phyloP scores from a whole-genome alignment of 2,888 invertebrate species.

The Criorhina ranunculi region DNA sequence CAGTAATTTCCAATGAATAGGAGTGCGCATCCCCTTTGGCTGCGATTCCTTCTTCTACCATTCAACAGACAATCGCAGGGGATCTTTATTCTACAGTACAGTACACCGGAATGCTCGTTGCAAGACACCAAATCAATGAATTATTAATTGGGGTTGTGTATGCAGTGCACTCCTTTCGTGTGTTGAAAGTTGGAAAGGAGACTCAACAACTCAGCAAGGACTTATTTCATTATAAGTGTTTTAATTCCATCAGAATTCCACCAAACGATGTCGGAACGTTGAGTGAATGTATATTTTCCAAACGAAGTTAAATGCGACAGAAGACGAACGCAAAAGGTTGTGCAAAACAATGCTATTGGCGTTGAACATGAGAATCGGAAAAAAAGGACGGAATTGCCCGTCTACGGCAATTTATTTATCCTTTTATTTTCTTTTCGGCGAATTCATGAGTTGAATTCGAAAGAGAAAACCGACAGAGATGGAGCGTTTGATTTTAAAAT shows the following conservation, averaged over 20 bases:
- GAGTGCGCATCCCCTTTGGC: not conserved
- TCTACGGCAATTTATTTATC: slow-evolving; percentile 33
- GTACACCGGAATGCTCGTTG: not conserved
- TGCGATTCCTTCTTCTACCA: not conserved
- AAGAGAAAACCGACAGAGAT: slow-evolving; percentile 23
- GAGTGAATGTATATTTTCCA: not conserved
- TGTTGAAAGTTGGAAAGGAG: not conserved
- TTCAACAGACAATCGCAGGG: not conserved
- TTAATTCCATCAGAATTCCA: slow-evolving; percentile 49
- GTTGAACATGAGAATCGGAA: not conserved
- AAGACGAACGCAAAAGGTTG: not conserved
- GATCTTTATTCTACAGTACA: not conserved
- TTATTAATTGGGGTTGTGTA: slow-evolving; percentile 49
- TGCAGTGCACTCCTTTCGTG: not conserved
- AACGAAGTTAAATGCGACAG: slow-evolving; percentile 13
- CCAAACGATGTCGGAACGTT: not conserved
- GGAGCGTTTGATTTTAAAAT: slow-evolving; percentile 49
- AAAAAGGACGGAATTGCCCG: not conserved
- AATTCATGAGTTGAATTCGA: slow-evolving; percentile 48
- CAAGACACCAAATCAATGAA: slow-evolving; percentile 59
- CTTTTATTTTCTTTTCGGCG: slow-evolving; percentile 5
- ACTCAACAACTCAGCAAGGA: slow-evolving; percentile 45
- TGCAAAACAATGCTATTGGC: slow-evolving; percentile 23
- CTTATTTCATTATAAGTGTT: slow-evolving; percentile 58
- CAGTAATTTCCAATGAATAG: slow-evolving; percentile 60